Percentiles rank a stretch among this genome's conserved stretches.
phyloP scores from a whole-genome alignment of 1,140 invertebrate species.

The Scylla paramamosain region DNA sequence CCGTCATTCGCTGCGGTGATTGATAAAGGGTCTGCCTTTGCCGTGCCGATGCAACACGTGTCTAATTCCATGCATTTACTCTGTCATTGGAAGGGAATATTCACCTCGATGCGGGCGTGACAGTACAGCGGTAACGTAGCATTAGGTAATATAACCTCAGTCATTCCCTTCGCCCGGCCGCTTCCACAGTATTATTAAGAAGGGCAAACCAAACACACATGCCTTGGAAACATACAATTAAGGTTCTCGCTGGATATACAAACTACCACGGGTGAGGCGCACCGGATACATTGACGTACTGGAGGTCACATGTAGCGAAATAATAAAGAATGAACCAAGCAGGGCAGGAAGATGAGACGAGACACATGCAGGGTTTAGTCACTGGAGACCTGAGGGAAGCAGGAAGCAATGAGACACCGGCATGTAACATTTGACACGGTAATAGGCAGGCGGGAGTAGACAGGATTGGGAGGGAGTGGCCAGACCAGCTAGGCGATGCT shows the following conservation, averaged over 20 bases:
- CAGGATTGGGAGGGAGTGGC: background rate
- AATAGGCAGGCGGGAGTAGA: background rate
- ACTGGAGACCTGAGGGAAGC: background rate
- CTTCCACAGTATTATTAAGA: no score
- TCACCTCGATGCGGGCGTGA: no score
- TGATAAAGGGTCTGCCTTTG: no score
- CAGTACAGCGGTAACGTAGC: no score
- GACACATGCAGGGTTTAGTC: background rate
- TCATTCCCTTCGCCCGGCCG: no score
- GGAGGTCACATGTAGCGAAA: background rate
- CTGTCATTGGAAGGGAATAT: no score
- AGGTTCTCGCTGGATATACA: background rate
- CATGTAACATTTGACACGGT: background rate
- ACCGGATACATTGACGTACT: background rate
- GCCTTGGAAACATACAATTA: no score
- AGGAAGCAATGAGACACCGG: background rate
- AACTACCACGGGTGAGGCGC: background rate
- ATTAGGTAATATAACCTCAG: no score
- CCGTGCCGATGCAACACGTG: no score
- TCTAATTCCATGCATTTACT: no score
- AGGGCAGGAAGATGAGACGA: background rate
- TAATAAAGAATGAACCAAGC: background rate
- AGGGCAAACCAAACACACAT: no score
- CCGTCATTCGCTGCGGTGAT: no score
- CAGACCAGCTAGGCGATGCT: background rate